A percentile compares a stretch with the other conserved stretches of the same genome.
These are phyloP conservation scores for Uromys caudimaculatus DNA, from an alignment of 2,797 vertebrate genomes.

Conservation along the genomic window DNA sequence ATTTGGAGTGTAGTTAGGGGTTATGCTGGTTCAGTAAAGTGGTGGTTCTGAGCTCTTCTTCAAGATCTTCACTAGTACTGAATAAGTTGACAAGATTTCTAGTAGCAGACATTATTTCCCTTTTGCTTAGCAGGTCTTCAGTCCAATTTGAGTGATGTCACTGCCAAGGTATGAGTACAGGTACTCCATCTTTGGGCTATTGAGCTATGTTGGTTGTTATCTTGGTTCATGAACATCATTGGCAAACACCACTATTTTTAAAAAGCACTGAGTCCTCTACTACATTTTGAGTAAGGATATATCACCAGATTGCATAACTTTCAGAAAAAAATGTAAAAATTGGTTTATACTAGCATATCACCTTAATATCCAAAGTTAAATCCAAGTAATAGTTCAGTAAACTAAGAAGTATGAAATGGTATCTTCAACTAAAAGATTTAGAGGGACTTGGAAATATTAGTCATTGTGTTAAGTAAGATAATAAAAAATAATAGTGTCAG, in stretches of 20 bases:
- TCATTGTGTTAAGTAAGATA: neutral
- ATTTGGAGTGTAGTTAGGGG: neutral
- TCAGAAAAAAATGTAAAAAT: neutral
- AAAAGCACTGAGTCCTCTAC: neutral
- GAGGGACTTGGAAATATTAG: conserved; percentile 5
- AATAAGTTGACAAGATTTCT: too few relatives aligned
- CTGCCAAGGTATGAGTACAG: neutral
- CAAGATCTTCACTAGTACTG: neutral
- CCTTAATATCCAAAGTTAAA: neutral
- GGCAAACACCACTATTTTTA: neutral
- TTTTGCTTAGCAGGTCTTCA: too few relatives aligned
- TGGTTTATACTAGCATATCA: neutral
- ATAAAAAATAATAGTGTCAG: neutral
- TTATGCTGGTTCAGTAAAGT: neutral
- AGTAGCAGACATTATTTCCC: neutral
- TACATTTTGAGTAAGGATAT: conserved; percentile 1
- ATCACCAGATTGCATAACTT: neutral
- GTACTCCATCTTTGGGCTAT: neutral
- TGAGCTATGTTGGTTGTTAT: neutral
- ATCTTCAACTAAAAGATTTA: conserved; percentile 28
- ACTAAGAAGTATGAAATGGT: neutral
- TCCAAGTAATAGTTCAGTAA: neutral
- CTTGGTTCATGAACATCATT: too few relatives aligned
- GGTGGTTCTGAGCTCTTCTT: neutral
- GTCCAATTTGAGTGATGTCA: neutral